Evolutionary conservation across 2,888 invertebrate genomes (phyloP).

Genomic region (Tachina grossa): DNA sequence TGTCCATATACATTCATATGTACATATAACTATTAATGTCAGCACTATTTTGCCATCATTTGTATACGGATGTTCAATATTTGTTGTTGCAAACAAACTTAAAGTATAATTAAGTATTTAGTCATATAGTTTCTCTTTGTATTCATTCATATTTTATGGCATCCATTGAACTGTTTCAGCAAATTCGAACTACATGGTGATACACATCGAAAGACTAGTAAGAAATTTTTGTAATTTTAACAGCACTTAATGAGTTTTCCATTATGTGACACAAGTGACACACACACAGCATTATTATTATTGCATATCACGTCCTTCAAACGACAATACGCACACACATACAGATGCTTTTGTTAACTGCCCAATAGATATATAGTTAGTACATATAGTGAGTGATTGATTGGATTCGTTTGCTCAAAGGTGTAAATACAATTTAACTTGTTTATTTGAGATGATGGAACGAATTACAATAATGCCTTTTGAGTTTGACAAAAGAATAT

Average conservation of each 20-base stretch:
- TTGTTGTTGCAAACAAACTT: background rate
- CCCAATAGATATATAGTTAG: background rate
- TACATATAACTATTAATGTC: no score
- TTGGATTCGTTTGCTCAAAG: slow-evolving; percentile 35
- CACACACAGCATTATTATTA: slow-evolving; percentile 1
- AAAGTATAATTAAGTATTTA: background rate
- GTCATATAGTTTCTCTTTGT: slow-evolving; percentile 24
- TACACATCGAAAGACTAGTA: background rate
- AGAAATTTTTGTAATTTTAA: slow-evolving; percentile 23
- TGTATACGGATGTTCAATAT: no score
- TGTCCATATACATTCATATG: no score
- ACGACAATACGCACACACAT: background rate
- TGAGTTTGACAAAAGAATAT: background rate
- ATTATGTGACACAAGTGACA: slow-evolving; percentile 46
- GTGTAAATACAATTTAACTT: slow-evolving; percentile 38
- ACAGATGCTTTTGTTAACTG: background rate
- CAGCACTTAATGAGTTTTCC: slow-evolving; percentile 64
- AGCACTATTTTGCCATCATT: no score
- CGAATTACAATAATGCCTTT: slow-evolving; percentile 10
- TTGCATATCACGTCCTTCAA: slow-evolving; percentile 44
- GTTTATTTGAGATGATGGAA: slow-evolving; percentile 22
- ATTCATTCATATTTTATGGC: slow-evolving; percentile 12
- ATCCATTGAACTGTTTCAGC: background rate
- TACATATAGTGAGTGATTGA: no score
- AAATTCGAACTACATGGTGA: background rate